These are phyloP conservation scores for Gallirallus australis DNA, from an alignment of 2,797 vertebrate species.

Conservation along the genomic window DNA sequence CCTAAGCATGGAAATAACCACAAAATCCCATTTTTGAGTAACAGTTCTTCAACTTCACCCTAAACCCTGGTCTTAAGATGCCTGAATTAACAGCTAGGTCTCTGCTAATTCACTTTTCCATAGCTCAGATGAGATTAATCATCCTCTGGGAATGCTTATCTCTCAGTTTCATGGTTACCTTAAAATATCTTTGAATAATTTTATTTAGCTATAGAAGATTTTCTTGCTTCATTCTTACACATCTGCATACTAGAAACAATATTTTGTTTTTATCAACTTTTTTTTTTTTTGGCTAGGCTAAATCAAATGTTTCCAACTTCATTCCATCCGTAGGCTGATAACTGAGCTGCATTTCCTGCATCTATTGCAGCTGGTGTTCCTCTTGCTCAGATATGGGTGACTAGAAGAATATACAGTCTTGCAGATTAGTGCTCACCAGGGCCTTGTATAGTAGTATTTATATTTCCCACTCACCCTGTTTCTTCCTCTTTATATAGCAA, in stretches of 20 bases:
- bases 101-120: not conserved
- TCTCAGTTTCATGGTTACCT: not conserved
- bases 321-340: not conserved
- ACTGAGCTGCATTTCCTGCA: not conserved
- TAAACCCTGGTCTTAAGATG: not conserved
- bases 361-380: not conserved
- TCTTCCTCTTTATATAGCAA: not conserved
- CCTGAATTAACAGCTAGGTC: not conserved
- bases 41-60: not conserved
- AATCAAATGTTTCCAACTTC: not conserved
- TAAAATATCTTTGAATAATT: not conserved
- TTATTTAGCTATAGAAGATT: not conserved
- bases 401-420: not conserved
- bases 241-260: not conserved
- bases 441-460: not conserved
- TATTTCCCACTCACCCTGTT: not conserved
- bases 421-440: not conserved
- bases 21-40: not conserved
- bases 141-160: not conserved
- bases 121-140: not conserved
- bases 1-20: not conserved
- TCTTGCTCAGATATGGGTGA: not conserved
- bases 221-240: not conserved
- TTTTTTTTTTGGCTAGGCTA: not conserved
- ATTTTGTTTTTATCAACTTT: not conserved